Percentiles rank a stretch among this genome's conserved stretches.
phyloP scores from a whole-genome alignment of 2,888 invertebrate species.

The Thalpophila matura region DNA sequence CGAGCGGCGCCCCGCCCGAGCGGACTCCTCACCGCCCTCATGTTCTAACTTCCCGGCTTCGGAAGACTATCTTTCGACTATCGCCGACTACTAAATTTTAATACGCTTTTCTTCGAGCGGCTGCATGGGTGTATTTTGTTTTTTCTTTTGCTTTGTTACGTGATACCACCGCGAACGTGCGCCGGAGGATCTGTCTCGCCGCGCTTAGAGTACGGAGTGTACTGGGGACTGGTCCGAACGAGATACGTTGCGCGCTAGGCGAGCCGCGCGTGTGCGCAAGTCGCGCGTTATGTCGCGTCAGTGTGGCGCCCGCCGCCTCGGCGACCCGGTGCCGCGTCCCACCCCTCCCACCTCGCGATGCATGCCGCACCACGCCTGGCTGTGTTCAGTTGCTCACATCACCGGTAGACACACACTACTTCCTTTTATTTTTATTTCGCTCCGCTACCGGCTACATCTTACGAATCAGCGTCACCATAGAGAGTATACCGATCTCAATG shows the following conservation, averaged over 20 bases:
- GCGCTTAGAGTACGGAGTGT: slow-evolving; percentile 78
- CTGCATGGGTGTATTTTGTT: slow-evolving; percentile 89
- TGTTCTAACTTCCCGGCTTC: slow-evolving; percentile 76
- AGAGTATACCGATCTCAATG: slow-evolving; percentile 84
- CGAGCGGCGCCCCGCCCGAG: slow-evolving; percentile 69
- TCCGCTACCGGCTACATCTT: slow-evolving; percentile 89
- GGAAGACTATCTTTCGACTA: slow-evolving; percentile 75
- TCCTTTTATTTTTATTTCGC: slow-evolving; percentile 87
- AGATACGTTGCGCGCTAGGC: slow-evolving; percentile 68
- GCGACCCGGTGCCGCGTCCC: slow-evolving; percentile 83
- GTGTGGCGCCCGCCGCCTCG: slow-evolving; percentile 64
- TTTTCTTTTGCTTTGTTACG: slow-evolving; percentile 90
- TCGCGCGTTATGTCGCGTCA: slow-evolving; percentile 35
- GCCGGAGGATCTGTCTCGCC: slow-evolving; percentile 81
- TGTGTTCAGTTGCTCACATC: slow-evolving; percentile 91
- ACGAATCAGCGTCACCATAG: slow-evolving; percentile 85
- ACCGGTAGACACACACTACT: slow-evolving; percentile 89
- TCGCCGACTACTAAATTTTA: slow-evolving; percentile 76
- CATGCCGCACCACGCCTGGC: slow-evolving; percentile 90
- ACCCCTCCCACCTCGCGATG: slow-evolving; percentile 87
- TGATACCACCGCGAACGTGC: slow-evolving; percentile 84
- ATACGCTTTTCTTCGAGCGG: slow-evolving; percentile 82
- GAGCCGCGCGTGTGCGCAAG: slow-evolving; percentile 46
- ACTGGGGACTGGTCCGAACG: slow-evolving; percentile 79
- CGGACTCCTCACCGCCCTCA: slow-evolving; percentile 70